Percentiles rank a stretch among this genome's conserved stretches.
These are phyloP conservation scores for Agrotis ipsilon DNA, from an alignment of 2,888 invertebrate species.

Conservation along the genomic window DNA sequence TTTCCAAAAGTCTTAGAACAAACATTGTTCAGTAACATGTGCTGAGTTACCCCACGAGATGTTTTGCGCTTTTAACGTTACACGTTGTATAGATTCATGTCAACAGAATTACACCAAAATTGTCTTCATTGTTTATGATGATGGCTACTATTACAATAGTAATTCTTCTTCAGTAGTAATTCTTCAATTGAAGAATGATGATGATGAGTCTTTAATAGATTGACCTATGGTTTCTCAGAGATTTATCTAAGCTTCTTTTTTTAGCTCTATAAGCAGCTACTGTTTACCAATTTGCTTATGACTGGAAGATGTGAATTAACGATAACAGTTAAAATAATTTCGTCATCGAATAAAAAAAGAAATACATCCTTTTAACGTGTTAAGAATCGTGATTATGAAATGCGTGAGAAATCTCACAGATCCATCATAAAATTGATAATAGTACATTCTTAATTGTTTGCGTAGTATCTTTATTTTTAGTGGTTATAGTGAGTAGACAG, in stretches of 20 bases:
- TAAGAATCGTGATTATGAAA: slow-evolving; percentile 6
- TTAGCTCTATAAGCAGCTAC: too few species aligned
- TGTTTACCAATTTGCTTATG: too few species aligned
- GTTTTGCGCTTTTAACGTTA: too few species aligned
- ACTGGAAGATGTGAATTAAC: background rate
- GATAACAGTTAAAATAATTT: too few species aligned
- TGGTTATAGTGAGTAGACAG: background rate
- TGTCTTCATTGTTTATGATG: background rate
- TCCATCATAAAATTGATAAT: background rate
- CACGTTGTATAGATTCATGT: too few species aligned
- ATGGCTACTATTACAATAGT: background rate
- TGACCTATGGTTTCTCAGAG: background rate
- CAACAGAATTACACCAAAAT: background rate
- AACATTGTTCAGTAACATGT: too few species aligned
- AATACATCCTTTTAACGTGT: background rate
- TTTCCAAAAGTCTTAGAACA: too few species aligned
- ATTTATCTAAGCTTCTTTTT: too few species aligned
- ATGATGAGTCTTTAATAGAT: background rate
- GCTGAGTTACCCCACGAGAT: too few species aligned
- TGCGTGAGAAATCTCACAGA: slow-evolving; percentile 15
- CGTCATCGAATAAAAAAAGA: background rate
- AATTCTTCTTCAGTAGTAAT: too few species aligned
- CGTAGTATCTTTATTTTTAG: background rate
- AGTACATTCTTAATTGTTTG: background rate
- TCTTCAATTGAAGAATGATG: background rate